Percentiles rank a stretch among this genome's conserved stretches.
Conservation (phyloP, 2,888 invertebrate genomes). For the Lysandra bellargus region DNA sequence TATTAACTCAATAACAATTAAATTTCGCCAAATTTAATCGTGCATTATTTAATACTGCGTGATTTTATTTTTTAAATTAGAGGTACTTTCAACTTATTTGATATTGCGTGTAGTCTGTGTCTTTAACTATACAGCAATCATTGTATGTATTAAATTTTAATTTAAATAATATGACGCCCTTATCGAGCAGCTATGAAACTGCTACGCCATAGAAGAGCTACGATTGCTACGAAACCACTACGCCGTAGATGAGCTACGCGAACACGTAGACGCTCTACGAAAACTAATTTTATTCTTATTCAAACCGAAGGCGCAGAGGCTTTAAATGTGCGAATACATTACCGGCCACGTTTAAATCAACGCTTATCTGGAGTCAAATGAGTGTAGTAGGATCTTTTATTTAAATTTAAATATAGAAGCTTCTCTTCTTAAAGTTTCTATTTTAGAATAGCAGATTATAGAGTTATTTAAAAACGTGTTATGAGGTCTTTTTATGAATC, state of each 20-base stretch:
- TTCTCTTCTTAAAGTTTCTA: not conserved
- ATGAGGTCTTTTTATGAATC: too few species aligned
- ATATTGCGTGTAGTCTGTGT: too few species aligned
- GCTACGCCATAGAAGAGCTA: not conserved
- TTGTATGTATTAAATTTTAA: too few species aligned
- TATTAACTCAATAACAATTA: too few species aligned
- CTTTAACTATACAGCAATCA: too few species aligned
- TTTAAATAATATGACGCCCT: not conserved
- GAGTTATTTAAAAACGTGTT: too few species aligned
- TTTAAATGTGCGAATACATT: constrained; percentile 18
- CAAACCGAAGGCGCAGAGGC: constrained; percentile 7
- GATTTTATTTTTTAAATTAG: too few species aligned
- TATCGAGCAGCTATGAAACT: not conserved
- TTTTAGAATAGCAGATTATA: too few species aligned
- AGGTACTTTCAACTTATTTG: too few species aligned
- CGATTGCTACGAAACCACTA: not conserved
- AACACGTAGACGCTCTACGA: constrained; percentile 6
- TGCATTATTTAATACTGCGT: too few species aligned
- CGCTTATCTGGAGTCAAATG: constrained; percentile 1
- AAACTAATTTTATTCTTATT: constrained; percentile 9
- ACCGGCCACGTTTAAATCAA: constrained; percentile 1
- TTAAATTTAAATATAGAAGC: not conserved
- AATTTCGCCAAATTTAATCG: too few species aligned
- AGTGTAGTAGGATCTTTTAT: not conserved
- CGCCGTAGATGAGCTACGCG: not conserved